Evolutionary conservation across 2,888 invertebrate genomes (phyloP), one percentile per base, ranked within the genome.

Genomic region (Drosophila meridionalis): DNA sequence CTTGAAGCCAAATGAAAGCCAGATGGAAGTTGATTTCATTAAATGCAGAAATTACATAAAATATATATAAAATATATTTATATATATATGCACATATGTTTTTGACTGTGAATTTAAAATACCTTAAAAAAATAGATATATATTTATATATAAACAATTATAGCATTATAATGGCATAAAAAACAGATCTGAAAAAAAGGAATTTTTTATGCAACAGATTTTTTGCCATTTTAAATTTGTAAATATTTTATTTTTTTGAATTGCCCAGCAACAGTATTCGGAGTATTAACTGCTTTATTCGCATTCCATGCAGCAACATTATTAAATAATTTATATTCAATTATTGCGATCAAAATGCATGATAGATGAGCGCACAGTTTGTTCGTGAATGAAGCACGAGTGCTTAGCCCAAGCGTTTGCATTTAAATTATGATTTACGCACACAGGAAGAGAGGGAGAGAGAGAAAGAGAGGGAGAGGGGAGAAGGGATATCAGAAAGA

Each of bases 371-470:
- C 36, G 36, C 38, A 69, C 55, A 69, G 69, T 30, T 43, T 45
- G 50, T 52, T 38, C 40, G 63, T 3, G 48, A 62, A 47, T 61
- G 50, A 67, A 45, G 50, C 48, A 67, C 47, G 67, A 60, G 50
- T 77, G 50, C 72, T 76, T 77, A 55, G 67, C 20, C 47, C 64
- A 47, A 45, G 20, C 26, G 52, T 58, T 55, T 40, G 55, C 64
- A 76, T 70, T 78, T 63, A 76, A 80, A 64, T 70, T 80, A 71
- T 80, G 77, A 67, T 67, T 78, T 80, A 59, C 52, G 43, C 64
- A 47, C 20, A 38, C 30, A 8, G 6, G 2, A 14, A 6, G 14
- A 1, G 47, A 12, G 30, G 1, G 8, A 2, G 30, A 0, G 48
- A 1, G 3, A 30, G 48, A 4, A 4, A 14, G 6, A 2, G 1